Percentiles rank a stretch among this genome's conserved stretches.
These are phyloP conservation scores for Orthonyx spaldingii DNA, from an alignment of 2,113 vertebrate genomes.

Conservation along the genomic window DNA sequence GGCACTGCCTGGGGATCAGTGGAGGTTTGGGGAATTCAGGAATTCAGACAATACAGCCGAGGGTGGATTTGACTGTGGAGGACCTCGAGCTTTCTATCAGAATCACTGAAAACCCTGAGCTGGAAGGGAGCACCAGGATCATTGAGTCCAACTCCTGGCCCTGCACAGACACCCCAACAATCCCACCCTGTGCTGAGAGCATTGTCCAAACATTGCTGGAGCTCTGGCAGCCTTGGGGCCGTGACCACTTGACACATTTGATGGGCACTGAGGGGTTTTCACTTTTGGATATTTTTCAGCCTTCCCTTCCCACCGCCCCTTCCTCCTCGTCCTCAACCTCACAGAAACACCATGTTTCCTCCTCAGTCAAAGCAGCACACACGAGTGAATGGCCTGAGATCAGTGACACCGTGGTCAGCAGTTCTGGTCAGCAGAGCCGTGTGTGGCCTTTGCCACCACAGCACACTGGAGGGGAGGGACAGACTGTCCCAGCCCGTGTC, in stretches of 20 bases:
- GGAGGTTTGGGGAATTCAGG: neutral
- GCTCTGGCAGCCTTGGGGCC: neutral
- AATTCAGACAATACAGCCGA: fast-evolving
- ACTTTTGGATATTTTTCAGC: neutral
- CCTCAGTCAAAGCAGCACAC: neutral
- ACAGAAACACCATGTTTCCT: neutral
- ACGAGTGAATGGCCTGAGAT: fast-evolving
- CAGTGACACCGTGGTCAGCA: fast-evolving
- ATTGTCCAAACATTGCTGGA: fast-evolving
- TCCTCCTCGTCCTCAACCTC: neutral
- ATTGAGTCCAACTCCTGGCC: neutral
- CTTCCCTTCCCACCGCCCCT: neutral
- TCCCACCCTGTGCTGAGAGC: neutral
- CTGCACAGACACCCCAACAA: neutral
- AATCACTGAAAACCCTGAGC: neutral
- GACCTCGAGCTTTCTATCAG: neutral
- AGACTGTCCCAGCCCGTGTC: neutral
- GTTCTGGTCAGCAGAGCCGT: fast-evolving
- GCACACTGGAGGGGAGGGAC: neutral
- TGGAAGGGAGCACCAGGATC: neutral
- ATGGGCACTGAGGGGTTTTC: neutral
- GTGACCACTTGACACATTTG: neutral
- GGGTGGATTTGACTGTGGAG: neutral
- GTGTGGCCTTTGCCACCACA: neutral
- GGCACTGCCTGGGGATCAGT: neutral